A percentile compares a stretch with the other conserved stretches of the same genome.
phyloP scores from a whole-genome alignment of 2,888 invertebrate species.

The Eutolmus rufibarbis region DNA sequence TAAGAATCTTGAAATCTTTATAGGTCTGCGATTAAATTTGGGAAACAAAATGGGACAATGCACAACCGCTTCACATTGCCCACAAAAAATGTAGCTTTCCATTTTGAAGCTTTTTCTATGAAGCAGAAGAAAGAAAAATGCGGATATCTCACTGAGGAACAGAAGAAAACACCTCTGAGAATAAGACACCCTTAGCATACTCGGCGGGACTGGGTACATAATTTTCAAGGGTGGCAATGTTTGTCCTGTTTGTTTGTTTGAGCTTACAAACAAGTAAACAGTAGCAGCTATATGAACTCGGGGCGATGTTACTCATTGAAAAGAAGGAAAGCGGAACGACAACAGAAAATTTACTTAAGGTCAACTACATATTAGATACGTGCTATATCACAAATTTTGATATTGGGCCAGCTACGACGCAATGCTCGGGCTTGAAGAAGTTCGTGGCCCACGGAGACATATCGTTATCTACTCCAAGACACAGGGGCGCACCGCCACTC shows the following conservation, averaged over 20 bases:
- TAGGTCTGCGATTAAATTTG: neutral
- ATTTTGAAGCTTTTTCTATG: neutral
- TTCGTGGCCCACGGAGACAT: neutral
- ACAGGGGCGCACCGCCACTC: neutral
- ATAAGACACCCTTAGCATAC: neutral
- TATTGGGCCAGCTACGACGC: conserved; percentile 25
- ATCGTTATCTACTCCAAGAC: neutral
- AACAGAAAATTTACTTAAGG: conserved; percentile 47
- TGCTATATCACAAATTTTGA: conserved; percentile 48
- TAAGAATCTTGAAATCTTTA: neutral
- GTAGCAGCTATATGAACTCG: conserved; percentile 38
- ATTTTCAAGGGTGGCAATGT: conserved; percentile 38
- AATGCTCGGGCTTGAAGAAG: neutral
- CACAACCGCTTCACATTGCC: neutral
- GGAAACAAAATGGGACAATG: neutral
- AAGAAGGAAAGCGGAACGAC: conserved; percentile 31
- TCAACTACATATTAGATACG: conserved; percentile 49
- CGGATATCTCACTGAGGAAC: neutral
- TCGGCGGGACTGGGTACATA: neutral
- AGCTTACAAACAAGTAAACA: conserved; percentile 48
- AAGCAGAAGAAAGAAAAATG: neutral
- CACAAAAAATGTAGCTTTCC: neutral
- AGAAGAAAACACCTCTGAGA: neutral
- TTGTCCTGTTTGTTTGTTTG: conserved; percentile 45
- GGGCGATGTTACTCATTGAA: conserved; percentile 42